Percentiles rank a stretch among this genome's conserved stretches.
phyloP scores from a whole-genome alignment of 2,888 invertebrate genomes.

The Hetaerina titia region DNA sequence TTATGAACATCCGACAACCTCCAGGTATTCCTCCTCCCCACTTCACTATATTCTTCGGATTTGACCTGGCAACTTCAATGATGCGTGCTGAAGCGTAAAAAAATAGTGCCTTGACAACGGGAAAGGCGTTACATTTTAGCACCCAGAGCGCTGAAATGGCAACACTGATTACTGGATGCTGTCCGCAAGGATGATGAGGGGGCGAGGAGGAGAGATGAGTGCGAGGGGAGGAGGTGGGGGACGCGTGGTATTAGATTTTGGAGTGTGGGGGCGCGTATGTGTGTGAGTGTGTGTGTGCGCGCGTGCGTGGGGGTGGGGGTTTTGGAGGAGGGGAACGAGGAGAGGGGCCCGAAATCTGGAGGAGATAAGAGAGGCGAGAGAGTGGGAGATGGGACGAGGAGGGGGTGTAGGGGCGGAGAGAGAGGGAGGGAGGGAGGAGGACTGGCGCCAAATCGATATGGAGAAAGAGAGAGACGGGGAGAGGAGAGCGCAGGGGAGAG shows the following conservation, averaged over 20 bases:
- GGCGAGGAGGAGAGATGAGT: background rate
- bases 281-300: background rate
- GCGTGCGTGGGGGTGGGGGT: background rate
- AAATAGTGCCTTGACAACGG: no score
- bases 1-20: no score
- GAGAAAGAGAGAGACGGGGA: background rate
- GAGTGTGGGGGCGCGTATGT: background rate
- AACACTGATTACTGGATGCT: slow-evolving; percentile 7
- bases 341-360: background rate
- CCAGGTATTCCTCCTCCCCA: no score
- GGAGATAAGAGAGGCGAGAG: slow-evolving; percentile 1
- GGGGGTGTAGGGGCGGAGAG: background rate
- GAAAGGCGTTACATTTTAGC: no score
- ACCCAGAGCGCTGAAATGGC: background rate
- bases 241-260: background rate
- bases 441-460: background rate
- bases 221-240: background rate
- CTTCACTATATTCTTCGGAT: no score
- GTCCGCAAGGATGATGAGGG: background rate
- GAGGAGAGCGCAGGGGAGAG: background rate
- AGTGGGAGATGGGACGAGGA: background rate
- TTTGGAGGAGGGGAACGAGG: background rate
- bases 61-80: no score
- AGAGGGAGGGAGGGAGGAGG: background rate
- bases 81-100: no score